Evolutionary conservation across 2,113 vertebrate genomes (phyloP), one percentile per base, ranked within the genome.

Genomic region (Grammomys surdaster): DNA sequence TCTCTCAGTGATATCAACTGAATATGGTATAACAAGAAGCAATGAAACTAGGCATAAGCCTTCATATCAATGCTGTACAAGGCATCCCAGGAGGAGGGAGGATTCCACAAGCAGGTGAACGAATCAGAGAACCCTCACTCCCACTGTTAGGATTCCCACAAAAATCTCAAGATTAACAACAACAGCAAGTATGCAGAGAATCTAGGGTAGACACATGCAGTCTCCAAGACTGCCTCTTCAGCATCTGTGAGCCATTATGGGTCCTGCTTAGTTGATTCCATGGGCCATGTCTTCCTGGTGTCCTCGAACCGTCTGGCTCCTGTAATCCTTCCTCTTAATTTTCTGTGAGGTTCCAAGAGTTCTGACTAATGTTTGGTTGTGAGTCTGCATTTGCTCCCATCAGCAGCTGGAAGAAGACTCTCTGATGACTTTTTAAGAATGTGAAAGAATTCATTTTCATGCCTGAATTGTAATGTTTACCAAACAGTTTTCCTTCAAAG

Each of bases 51-150:
- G 10, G 51, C 1, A 81, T 22, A n/a, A 80, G 14, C 33, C 78
- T 20, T 81, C 33, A 20, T 58, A 58, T 58, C 3, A n/a, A 24
- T 36, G 2, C 36, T 81, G 54, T 5, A 13, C 7, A 51, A 58
- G 51, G 54, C 10, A 58, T n/a, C 31, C 77, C 20, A 12, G 31
- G 24, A 24, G 36, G 19, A 36, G 0, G 19, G 24, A 7, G 20
- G 54, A 36, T 12, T 36, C 11, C 5, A 40, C 1, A 6, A 24
- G 10, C 0, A 3, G 8, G 1, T 2, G n/a, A 58, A 81, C 7
- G 20, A 58, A 13, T 80, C 31, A 56, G 31, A 78, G 19, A 24
- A 7, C 4, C 11, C 11, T 11, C 11, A 7, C 20, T 58, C 54
- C 16, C 19, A n/a, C 8, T 11, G 1, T 22, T 80, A 56, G 4